Evolutionary conservation across 2,113 vertebrate genomes (phyloP), one percentile per base, ranked within the genome.

Genomic region (Oreamnos americanus): DNA sequence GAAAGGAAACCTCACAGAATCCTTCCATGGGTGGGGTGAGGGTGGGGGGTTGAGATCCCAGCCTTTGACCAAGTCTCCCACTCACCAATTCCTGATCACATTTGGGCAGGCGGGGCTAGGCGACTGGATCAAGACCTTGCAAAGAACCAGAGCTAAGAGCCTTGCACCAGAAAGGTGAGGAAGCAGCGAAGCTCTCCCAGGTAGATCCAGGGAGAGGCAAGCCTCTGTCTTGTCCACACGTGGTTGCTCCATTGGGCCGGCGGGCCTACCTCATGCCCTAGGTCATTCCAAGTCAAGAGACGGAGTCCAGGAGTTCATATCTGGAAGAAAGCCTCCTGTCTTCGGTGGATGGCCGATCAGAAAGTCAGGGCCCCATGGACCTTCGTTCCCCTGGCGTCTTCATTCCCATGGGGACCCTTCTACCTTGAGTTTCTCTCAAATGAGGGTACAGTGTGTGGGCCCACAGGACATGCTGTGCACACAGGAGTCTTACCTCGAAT

Each of bases 261-360:
- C 0, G 36, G 71, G 36, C 23, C 12, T 76, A 76, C 12, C 23
- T 76, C 23, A 43, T 76, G 71, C 23, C 23, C 23, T 3, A 76
- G 74, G 74, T 76, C 39, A 67, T 33, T 67, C 8, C 62, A 67
- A 67, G 33, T n/a, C 16, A n/a, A n/a, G 62, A n/a, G 33, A n/a
- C 3, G 7, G 62, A 17, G 62, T 64, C 62, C 8, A n/a, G 62
- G 16, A 67, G 64, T 67, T 67, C 33, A 67, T 8, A 67, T 76
- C 25, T 14, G 39, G 74, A 45, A 45, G 39, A 76, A 45, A 76
- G 74, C 13, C 39, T 78, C 23, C 33, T 67, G 33, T 36, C 33
- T 19, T 67, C 2, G 3, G 25, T 1, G 0, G 14, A 78, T 47
- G 43, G 39, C 25, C 1, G 0, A 16, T 47, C 43, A 45, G 74